Conservation (phyloP, 2,888 invertebrate species). For the Acanthoscelides obtectus region DNA sequence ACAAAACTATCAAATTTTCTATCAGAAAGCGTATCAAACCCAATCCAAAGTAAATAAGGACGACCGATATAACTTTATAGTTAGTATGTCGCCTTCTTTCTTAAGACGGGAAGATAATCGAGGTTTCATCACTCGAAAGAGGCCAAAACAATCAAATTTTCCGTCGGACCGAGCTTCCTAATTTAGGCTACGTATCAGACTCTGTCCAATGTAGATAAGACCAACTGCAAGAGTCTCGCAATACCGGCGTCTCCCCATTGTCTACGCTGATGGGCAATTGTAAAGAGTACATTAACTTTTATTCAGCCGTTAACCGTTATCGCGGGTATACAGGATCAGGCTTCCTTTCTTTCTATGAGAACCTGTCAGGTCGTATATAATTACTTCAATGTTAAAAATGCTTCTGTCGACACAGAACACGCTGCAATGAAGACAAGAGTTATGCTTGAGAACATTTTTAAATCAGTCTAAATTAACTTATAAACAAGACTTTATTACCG, state of each 20-base stretch:
- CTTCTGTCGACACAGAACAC: no score
- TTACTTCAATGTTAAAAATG: no score
- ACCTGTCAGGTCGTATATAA: background rate
- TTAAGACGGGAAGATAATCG: no score
- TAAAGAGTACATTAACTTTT: background rate
- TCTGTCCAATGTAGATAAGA: background rate
- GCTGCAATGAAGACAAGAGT: no score
- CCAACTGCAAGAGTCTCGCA: background rate
- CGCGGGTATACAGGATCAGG: background rate
- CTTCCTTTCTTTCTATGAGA: background rate
- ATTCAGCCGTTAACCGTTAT: background rate
- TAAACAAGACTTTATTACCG: no score
- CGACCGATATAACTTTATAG: no score
- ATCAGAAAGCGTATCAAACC: no score
- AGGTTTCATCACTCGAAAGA: background rate
- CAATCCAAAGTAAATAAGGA: no score
- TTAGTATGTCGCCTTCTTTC: no score
- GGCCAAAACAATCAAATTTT: background rate
- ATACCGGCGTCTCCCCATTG: background rate
- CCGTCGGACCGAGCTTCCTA: background rate
- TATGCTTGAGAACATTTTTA: no score
- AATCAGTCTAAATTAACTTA: no score
- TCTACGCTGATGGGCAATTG: background rate
- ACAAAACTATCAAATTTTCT: no score
- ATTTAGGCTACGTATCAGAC: background rate